Base-by-base conservation (phyloP, 2,113 vertebrate genomes). In the Argyrosomus japonicus region DNA sequence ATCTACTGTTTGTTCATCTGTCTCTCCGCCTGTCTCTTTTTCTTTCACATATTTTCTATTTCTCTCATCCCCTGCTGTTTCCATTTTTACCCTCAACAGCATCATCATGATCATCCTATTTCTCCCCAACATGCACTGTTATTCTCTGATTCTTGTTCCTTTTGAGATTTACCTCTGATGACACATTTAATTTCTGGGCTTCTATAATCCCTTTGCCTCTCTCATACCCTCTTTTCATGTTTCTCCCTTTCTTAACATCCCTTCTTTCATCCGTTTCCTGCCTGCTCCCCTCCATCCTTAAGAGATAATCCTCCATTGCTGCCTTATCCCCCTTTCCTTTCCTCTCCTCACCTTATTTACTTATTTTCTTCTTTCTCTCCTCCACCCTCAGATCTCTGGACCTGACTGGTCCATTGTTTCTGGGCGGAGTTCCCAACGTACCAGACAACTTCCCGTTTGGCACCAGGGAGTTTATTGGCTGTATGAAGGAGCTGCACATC, bases 371-470 rank as follows among this genome's bases (percentile, higher is more conserved):
- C 60, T 70, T 29, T 68, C 2, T n/a, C 4, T 81, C 45, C 86
- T 78, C 77, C 51, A 86, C 65, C 81, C 72, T 64, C 88, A 99
- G 98, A 91, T 99, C 98, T 81, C 94, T 99, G 95, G 98, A 99
- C 89, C 96, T 99, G 90, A 99, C 98, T 0, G 98, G 98, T 51
- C 98, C 98, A 2, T 93, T 99, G 88, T 97, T 99, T 89, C 95
- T 99, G 15, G 98, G 98, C 8, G 98, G 98, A 57, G 97, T 99
- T 61, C 98, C 98, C 81, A 99, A 99, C 73, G 96, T 99, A 57
- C 97, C 97, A 0, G 98, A 98, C 92, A 99, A 99, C 94, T 99
- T 99, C 85, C 97, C 97, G 0, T 96, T 99, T 79, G 93, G 95
- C 70, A 95, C 97, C 85, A 95, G 97, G 67, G 97, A 99, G 90